Evolutionary conservation across 2,113 vertebrate species (phyloP), one percentile per base, ranked within the genome.

Genomic region (Polypterus bichir): DNA sequence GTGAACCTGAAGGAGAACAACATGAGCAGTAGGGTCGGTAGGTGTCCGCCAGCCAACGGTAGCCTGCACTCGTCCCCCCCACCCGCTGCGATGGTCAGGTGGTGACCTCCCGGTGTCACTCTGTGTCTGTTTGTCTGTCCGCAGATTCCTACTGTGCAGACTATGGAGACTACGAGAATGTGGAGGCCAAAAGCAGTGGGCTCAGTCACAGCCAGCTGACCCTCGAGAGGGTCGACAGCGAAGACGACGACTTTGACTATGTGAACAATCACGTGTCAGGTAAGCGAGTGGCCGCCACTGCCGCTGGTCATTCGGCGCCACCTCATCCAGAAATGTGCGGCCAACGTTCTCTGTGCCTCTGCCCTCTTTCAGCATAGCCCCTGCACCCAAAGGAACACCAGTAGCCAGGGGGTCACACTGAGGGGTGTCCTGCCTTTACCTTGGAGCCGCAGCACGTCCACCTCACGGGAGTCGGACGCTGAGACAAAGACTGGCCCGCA

Each of bases 261-360:
- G 62, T 64, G 11, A 64, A 64, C 10, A 46, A 54, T 2, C 7
- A n/a, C 10, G 64, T 68, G 70, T 72, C 27, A 27, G 27, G 27
- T 27, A 27, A 27, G 27, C 27, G 27, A 27, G 27, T 2, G 27
- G 27, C 27, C 27, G 27, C 27, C 27, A 27, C 27, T 27, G 27
- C 27, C 27, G 27, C 27, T 27, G 27, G 27, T 27, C 27, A 27
- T 27, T 27, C 27, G 27, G 27, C 27, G 27, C 27, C 27, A 27
- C 27, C 27, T 27, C 27, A 27, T 27, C 27, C 27, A 27, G 27
- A 27, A 27, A 27, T 27, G 27, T 27, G 27, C 27, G 27, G 27
- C 27, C 27, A 27, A 27, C 27, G 27, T 27, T 27, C 27, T 27
- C 27, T 27, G 27, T 27, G 27, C 27, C 2, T 27, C 27, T 27